Percentiles rank a stretch among this genome's conserved stretches.
phyloP scores from a whole-genome alignment of 1,140 invertebrate genomes.

The Drosophila parabipectinata region DNA sequence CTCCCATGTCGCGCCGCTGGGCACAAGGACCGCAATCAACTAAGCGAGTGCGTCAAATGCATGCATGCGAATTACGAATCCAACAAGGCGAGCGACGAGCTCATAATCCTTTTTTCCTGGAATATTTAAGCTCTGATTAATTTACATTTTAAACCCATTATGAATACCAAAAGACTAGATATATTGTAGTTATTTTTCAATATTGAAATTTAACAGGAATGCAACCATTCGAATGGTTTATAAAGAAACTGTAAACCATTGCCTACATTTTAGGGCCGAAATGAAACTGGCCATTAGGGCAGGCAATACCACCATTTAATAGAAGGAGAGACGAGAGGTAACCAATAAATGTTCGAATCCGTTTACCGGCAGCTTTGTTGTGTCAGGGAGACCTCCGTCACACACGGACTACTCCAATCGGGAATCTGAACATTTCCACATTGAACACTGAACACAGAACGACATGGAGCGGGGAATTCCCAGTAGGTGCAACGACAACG shows the following conservation, averaged over 20 bases:
- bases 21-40: slow-evolving; percentile 51
- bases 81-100: slow-evolving; percentile 12
- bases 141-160: no score
- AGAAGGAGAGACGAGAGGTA: slow-evolving; percentile 2
- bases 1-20: slow-evolving; percentile 11
- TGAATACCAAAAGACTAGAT: no score
- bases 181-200: no score
- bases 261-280: not conserved
- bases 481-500: slow-evolving; percentile 28
- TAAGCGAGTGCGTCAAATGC: slow-evolving; percentile 55
- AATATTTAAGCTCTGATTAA: not conserved
- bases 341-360: slow-evolving; percentile 21
- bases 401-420: slow-evolving; percentile 36
- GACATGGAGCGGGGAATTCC: slow-evolving; percentile 7
- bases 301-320: slow-evolving; percentile 2
- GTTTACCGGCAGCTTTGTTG: slow-evolving; percentile 18
- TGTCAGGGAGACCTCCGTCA: slow-evolving; percentile 17
- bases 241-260: no score
- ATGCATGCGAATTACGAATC: slow-evolving; percentile 16
- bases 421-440: slow-evolving; percentile 37
- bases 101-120: slow-evolving; percentile 17
- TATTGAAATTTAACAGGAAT: no score
- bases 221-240: no score
- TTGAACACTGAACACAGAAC: slow-evolving; percentile 23
- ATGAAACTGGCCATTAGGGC: not conserved